These are phyloP conservation scores for Erethizon dorsatum DNA, from an alignment of 2,797 vertebrate genomes.

Conservation along the genomic window DNA sequence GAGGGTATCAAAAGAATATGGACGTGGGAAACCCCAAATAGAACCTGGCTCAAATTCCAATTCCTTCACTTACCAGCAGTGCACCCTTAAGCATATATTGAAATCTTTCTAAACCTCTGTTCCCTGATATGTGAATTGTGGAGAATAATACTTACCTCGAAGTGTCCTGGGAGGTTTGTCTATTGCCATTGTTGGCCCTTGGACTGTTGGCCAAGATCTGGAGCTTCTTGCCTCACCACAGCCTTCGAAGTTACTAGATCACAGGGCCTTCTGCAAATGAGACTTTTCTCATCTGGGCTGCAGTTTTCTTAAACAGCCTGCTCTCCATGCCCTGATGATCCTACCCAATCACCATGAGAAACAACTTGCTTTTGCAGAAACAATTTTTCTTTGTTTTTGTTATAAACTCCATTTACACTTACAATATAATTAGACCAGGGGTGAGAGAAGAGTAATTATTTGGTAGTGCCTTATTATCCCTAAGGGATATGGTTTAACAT, in stretches of 20 bases:
- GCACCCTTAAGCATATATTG: neutral
- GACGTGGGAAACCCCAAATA: neutral
- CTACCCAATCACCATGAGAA: neutral
- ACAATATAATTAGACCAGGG: neutral
- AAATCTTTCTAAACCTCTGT: neutral
- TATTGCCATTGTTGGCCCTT: neutral
- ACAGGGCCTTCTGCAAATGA: neutral
- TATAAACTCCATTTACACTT: constrained; percentile 14
- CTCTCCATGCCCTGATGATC: neutral
- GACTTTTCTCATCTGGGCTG: neutral
- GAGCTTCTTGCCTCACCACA: neutral
- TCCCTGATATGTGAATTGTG: neutral
- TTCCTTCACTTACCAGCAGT: neutral
- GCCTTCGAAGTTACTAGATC: neutral
- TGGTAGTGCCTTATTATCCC: neutral
- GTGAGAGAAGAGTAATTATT: neutral
- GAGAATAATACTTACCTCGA: neutral
- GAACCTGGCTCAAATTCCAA: neutral
- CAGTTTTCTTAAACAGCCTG: neutral
- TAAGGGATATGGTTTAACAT: neutral
- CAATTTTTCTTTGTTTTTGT: constrained; percentile 47
- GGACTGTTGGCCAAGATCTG: neutral
- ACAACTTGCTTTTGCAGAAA: neutral
- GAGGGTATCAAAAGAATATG: neutral
- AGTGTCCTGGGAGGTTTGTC: neutral